Conservation (phyloP, 1,140 invertebrate species). For the Macrocentrus cingulum region DNA sequence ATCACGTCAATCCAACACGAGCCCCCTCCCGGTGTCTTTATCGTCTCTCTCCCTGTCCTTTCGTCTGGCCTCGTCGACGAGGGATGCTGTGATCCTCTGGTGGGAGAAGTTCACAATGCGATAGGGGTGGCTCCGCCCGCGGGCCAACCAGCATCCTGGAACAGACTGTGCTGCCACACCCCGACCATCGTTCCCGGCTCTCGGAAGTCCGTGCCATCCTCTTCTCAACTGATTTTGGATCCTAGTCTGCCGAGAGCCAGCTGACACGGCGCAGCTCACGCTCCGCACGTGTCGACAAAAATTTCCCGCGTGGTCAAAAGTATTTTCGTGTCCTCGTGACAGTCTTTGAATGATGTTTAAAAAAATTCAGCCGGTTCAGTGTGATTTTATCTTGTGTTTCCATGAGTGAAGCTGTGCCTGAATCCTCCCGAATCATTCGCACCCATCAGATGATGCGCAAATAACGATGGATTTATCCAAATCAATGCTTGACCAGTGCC, state of each 20-base stretch:
- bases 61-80: neutral
- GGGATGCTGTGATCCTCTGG: conserved; percentile 42
- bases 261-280: conserved; percentile 49
- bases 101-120: conserved; percentile 32
- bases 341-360: no score
- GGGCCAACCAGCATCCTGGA: conserved; percentile 55
- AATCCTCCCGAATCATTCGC: no score
- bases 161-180: conserved; percentile 53
- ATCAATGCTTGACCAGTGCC: no score
- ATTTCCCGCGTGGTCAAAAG: no score
- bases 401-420: no score
- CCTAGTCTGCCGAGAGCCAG: conserved; percentile 57
- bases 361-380: no score
- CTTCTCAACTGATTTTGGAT: conserved; percentile 54
- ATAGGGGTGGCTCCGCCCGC: conserved; percentile 59
- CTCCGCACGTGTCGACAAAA: conserved; percentile 25
- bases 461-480: no score
- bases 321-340: no score
- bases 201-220: conserved; percentile 56
- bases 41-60: neutral
- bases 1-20: neutral
- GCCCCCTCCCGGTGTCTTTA: neutral
- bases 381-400: no score
- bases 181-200: conserved; percentile 48
- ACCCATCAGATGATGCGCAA: no score